Conservation (phyloP, 2,888 invertebrate genomes). For the Toxonevra muliebris region DNA sequence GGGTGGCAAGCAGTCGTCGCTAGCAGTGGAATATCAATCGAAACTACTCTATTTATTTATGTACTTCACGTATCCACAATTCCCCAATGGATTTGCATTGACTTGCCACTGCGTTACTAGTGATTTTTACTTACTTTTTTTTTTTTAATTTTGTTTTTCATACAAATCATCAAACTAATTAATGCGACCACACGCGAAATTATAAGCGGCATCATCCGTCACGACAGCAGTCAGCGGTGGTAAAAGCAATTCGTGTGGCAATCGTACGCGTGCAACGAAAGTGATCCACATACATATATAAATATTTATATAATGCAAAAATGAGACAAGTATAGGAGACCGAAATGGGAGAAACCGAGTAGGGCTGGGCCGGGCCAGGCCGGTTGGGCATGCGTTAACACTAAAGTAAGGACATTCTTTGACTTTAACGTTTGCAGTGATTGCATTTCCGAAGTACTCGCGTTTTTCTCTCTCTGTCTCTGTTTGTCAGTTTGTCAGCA, state of each 20-base stretch:
- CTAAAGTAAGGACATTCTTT: slow-evolving; percentile 17
- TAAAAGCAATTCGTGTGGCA: not conserved
- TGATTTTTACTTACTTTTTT: too few relatives aligned
- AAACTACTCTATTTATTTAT: too few relatives aligned
- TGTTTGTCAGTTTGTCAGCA: too few relatives aligned
- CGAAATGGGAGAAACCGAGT: not conserved
- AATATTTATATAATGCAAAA: not conserved
- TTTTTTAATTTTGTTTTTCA: slow-evolving; percentile 15
- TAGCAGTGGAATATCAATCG: too few relatives aligned
- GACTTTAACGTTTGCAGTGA: slow-evolving; percentile 15
- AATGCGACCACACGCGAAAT: slow-evolving; percentile 41
- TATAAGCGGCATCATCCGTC: slow-evolving; percentile 13
- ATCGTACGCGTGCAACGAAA: not conserved
- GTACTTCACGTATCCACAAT: not conserved
- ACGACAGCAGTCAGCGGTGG: not conserved
- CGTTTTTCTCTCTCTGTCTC: not conserved
- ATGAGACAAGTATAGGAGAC: not conserved
- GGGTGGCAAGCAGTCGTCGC: too few relatives aligned
- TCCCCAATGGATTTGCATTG: slow-evolving; percentile 18
- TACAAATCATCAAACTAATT: slow-evolving; percentile 37
- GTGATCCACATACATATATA: slow-evolving; percentile 4
- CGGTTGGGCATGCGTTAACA: not conserved
- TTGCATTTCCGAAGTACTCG: slow-evolving; percentile 18
- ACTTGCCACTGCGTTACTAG: not conserved
- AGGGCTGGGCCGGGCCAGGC: not conserved